Evolutionary conservation across 2,113 vertebrate species (phyloP).

Genomic region (Rhombomys opimus): DNA sequence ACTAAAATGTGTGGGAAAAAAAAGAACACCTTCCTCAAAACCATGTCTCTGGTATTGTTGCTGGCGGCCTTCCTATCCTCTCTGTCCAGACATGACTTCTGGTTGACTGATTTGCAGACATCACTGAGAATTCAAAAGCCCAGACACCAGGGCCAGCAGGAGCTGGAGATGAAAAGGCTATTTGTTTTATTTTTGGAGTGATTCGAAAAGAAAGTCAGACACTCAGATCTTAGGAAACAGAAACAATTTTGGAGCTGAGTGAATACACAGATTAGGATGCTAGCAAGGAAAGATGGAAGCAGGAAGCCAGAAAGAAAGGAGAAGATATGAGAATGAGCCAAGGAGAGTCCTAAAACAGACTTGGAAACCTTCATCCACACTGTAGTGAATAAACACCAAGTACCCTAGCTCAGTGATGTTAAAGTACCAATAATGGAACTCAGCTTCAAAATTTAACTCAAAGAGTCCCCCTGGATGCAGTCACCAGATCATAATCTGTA

Average conservation of each 20-base stretch:
- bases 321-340: rapidly evolving
- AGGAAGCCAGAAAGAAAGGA: not conserved
- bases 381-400: no score
- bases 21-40: not conserved
- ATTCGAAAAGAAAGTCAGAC: slow-evolving; percentile 6
- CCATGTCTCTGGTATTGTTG: not conserved
- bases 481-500: not conserved
- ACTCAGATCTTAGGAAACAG: not conserved
- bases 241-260: not conserved
- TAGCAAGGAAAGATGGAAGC: not conserved
- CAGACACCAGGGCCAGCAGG: not conserved
- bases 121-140: not conserved
- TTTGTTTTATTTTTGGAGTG: not conserved
- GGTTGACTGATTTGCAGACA: not conserved
- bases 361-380: rapidly evolving
- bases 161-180: not conserved
- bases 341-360: not conserved
- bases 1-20: not conserved
- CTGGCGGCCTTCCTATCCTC: not conserved
- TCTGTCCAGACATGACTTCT: rapidly evolving
- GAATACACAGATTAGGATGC: not conserved
- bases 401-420: no score
- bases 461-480: not conserved
- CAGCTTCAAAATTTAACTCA: not conserved
- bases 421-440: rapidly evolving